phyloP scores from a whole-genome alignment of 2,888 invertebrate species.

The Ormyrus pomaceus region DNA sequence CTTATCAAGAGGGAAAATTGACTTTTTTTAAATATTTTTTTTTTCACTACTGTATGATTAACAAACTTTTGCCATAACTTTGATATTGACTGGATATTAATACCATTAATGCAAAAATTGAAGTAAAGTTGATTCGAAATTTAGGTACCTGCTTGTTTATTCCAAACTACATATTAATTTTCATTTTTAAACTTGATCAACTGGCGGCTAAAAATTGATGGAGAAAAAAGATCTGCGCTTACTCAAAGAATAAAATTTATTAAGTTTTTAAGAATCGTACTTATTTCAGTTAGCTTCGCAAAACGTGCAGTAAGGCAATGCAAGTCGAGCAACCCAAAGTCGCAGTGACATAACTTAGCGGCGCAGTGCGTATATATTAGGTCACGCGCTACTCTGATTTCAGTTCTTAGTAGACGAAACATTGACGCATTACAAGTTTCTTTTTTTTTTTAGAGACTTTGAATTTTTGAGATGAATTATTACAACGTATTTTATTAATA shows the following conservation, averaged over 20 bases:
- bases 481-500: too few relatives aligned
- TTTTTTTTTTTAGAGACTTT: too few relatives aligned
- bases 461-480: too few relatives aligned
- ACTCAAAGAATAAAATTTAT: too few relatives aligned
- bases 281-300: conserved; percentile 32
- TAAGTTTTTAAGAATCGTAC: not conserved
- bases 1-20: conserved; percentile 47
- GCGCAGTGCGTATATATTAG: conserved; percentile 27
- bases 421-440: not conserved
- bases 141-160: too few relatives aligned
- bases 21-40: conserved; percentile 3
- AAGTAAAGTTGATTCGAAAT: too few relatives aligned
- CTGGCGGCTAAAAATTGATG: too few relatives aligned
- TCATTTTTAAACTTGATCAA: too few relatives aligned
- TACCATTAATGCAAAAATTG: too few relatives aligned
- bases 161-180: too few relatives aligned
- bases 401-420: conserved; percentile 32
- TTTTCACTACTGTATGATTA: not conserved
- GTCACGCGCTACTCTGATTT: conserved; percentile 49
- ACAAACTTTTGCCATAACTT: not conserved
- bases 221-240: too few relatives aligned
- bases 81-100: too few relatives aligned
- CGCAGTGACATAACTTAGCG: conserved; percentile 40
- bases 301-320: conserved; percentile 41
- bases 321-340: conserved; percentile 32